Evolutionary conservation across 2,888 invertebrate species (phyloP), one percentile per base, ranked within the genome.

Genomic region (Macrosoma leucophasiata): DNA sequence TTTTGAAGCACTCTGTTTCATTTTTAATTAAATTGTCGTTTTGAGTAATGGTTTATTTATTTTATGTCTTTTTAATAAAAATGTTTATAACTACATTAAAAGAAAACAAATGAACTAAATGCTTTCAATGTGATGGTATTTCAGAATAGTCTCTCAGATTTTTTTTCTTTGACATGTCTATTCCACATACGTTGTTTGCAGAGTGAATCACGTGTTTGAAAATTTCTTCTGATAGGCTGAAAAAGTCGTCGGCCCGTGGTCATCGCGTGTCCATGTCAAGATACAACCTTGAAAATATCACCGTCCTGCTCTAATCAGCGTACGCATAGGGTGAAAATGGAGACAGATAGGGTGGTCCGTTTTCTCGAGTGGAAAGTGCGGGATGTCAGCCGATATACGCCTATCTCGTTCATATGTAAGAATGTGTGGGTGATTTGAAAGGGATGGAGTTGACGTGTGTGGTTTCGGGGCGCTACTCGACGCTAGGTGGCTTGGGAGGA

Each of bases 401-500:
- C 70, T 62, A 68, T 84, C 84, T 69, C 79, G 52, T 68, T 84
- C 81, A 64, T 72, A 66, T 78, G 75, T 82, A 76, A 62, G 71
- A 54, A 55, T 65, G 67, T 63, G 72, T 73, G 64, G 63, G 68
- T 58, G 61, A 62, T 52, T 62, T 60, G 72, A 79, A 69, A 77
- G 76, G 74, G 79, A 81, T 64, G 69, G 76, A 68, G 59, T 49
- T 50, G 47, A 43, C 36, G 50, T 42, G 47, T 52, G 54, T 58
- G 50, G 32, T 65, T 67, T 58, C 58, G 42, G 48, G 48, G 45
- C 55, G 75, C 84, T 81, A 84, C 78, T 81, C 78, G 62, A 60
- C 84, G 65, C 72, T 68, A 81, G 84, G 65, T 64, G 78, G 82
- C 82, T 78, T 52, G 62, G n/a, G n/a, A n/a, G n/a, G n/a, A n/a